Conservation (phyloP, 2,888 invertebrate species). For the Marasmarcha lunaedactyla region DNA sequence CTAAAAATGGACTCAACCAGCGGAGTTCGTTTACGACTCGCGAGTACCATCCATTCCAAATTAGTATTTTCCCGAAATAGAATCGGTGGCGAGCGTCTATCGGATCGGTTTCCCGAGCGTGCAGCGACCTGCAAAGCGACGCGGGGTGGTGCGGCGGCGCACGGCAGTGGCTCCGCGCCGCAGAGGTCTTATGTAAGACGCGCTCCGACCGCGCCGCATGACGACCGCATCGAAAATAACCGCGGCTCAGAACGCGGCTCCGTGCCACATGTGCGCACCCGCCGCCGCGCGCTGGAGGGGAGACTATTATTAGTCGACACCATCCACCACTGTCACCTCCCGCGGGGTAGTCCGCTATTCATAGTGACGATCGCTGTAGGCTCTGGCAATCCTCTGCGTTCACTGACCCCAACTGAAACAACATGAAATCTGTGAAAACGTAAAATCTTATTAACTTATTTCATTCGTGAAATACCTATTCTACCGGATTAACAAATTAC, state of each 20-base stretch:
- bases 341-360: conserved; percentile 66
- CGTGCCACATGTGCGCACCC: conserved; percentile 64
- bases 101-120: conserved; percentile 67
- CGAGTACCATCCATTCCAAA: conserved; percentile 76
- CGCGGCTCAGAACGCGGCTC: conserved; percentile 64
- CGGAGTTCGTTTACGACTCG: conserved; percentile 65
- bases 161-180: conserved; percentile 21
- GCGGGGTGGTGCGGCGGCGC: conserved; percentile 26
- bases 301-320: conserved; percentile 66
- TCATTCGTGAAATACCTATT: no score
- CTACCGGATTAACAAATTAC: no score
- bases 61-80: conserved; percentile 87
- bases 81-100: conserved; percentile 63
- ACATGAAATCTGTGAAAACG: conserved; percentile 21
- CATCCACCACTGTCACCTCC: conserved; percentile 71
- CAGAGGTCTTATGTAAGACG: conserved; percentile 51
- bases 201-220: conserved; percentile 60
- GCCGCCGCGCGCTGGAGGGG: conserved; percentile 59
- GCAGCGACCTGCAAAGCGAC: conserved; percentile 58
- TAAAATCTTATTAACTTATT: no score
- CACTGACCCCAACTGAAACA: conserved; percentile 58
- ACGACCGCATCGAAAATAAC: conserved; percentile 64
- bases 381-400: conserved; percentile 62
- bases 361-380: conserved; percentile 53
- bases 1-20: conserved; percentile 68